phyloP scores from a whole-genome alignment of 30 jellyfish, hydroid and myxozoan species.

The Morbakka virulenta region DNA sequence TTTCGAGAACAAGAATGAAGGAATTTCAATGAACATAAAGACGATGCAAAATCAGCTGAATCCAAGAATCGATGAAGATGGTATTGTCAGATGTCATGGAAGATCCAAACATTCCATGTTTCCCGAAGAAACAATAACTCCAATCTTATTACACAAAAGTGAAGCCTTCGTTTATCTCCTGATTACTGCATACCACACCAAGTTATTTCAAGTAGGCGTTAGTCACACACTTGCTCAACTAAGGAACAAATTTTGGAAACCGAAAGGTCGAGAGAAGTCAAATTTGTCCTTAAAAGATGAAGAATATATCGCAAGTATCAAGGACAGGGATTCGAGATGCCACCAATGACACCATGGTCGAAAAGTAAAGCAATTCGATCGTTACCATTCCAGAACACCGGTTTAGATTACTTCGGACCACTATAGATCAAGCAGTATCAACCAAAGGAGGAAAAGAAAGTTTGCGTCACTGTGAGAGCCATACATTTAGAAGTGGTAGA shows the following conservation, averaged over 20 bases:
- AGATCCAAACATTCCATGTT: neutral
- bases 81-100: constrained; percentile 21
- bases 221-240: no score
- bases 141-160: no score
- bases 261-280: constrained; percentile 9
- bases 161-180: no score
- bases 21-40: neutral
- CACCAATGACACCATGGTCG: no score
- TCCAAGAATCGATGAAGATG: constrained; percentile 5
- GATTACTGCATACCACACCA: no score
- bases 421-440: no score
- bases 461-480: no score
- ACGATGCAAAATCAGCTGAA: neutral
- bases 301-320: neutral
- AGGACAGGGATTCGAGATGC: constrained; percentile 16
- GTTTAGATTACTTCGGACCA: no score
- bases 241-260: no score
- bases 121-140: constrained; percentile 14
- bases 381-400: neutral
- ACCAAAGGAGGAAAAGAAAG: no score
- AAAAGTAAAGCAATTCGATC: constrained; percentile 7
- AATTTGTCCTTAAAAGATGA: neutral
- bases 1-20: neutral
- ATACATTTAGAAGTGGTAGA: no score
- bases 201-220: no score